These are phyloP conservation scores for Trissoscelio sp. DNA, from an alignment of 2,888 invertebrate genomes.

Conservation along the genomic window DNA sequence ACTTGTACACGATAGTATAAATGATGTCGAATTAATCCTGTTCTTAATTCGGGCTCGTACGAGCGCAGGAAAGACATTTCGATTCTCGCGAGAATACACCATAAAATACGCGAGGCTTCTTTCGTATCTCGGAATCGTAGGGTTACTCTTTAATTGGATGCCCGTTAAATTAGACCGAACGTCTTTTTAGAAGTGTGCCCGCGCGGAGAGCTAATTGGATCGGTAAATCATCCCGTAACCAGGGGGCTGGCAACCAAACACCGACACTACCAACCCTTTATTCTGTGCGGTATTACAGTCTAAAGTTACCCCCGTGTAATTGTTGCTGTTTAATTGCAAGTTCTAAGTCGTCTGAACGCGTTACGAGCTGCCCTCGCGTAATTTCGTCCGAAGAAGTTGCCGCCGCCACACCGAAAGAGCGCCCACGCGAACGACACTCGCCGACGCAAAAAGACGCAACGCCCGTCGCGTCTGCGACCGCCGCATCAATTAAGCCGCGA, in stretches of 20 bases:
- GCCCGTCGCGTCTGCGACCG: constrained; percentile 25
- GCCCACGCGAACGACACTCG: constrained; percentile 57
- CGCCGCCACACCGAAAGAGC: constrained; percentile 62
- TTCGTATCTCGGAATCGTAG: constrained; percentile 70
- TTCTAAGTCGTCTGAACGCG: constrained; percentile 80
- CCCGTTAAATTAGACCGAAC: constrained; percentile 83
- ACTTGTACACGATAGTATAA: constrained; percentile 58
- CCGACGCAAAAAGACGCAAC: constrained; percentile 52
- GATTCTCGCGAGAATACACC: constrained; percentile 68
- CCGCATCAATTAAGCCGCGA: constrained; percentile 58
- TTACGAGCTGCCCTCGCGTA: constrained; percentile 72
- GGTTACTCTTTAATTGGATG: constrained; percentile 82
- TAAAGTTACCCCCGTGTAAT: constrained; percentile 84
- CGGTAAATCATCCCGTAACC: constrained; percentile 83
- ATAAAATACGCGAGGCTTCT: constrained; percentile 70
- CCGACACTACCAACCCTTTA: constrained; percentile 82
- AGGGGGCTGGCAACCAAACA: constrained; percentile 79
- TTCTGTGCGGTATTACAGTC: constrained; percentile 83
- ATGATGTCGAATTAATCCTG: constrained; percentile 65
- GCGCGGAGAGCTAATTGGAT: constrained; percentile 82
- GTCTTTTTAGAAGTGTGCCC: constrained; percentile 81
- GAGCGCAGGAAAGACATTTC: constrained; percentile 64
- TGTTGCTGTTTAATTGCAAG: constrained; percentile 84
- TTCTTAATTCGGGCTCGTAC: constrained; percentile 60
- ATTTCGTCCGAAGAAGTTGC: constrained; percentile 72